A percentile compares a stretch with the other conserved stretches of the same genome.
phyloP scores from a whole-genome alignment of 37 sponge, comb jelly and placozoan species.

The Oscarella lobularis region DNA sequence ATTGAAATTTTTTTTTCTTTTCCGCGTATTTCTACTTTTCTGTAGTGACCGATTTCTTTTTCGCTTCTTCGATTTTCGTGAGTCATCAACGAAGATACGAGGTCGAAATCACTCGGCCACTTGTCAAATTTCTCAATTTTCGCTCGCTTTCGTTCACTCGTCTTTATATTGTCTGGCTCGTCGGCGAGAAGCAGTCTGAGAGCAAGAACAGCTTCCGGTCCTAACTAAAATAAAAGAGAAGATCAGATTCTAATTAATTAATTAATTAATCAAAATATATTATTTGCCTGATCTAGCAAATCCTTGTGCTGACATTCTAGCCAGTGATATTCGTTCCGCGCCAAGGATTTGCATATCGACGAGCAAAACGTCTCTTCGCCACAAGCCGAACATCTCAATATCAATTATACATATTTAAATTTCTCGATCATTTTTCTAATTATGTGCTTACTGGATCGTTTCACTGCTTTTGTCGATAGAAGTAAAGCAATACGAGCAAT shows the following conservation, averaged over 20 bases:
- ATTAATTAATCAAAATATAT: not conserved
- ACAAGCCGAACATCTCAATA: not conserved
- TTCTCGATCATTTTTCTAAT: too few relatives aligned
- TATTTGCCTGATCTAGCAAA: not conserved
- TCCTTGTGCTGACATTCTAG: not conserved
- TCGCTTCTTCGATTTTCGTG: conserved; percentile 25
- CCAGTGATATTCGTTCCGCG: not conserved
- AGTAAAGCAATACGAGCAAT: too few relatives aligned
- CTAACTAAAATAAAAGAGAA: not conserved
- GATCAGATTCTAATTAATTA: not conserved
- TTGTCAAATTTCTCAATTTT: too few relatives aligned
- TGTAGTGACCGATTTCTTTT: too few relatives aligned
- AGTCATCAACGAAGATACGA: conserved; percentile 24
- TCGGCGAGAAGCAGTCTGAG: not conserved
- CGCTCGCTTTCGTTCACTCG: too few relatives aligned
- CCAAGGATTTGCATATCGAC: not conserved
- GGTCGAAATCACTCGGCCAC: conserved; percentile 12
- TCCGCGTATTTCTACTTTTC: too few relatives aligned
- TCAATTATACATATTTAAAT: too few relatives aligned
- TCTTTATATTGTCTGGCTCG: not conserved
- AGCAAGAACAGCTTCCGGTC: not conserved
- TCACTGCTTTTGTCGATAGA: not conserved
- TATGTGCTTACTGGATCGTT: too few relatives aligned
- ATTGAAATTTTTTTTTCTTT: too few relatives aligned
- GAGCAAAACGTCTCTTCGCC: not conserved